phyloP scores from a whole-genome alignment of 2,888 invertebrate genomes.

The Frankliniella intonsa region DNA sequence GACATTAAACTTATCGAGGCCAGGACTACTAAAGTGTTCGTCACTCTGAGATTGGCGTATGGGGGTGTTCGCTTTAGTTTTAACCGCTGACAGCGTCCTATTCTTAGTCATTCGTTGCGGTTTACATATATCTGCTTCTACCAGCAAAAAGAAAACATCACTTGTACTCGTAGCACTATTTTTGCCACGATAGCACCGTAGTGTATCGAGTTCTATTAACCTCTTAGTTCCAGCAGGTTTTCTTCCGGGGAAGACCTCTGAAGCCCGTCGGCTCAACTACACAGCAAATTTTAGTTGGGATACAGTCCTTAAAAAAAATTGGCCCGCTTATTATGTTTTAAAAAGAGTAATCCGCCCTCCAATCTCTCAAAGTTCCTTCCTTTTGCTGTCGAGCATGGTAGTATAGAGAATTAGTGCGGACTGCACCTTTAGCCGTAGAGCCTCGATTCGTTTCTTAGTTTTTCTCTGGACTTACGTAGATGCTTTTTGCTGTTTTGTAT shows the following conservation, averaged over 20 bases:
- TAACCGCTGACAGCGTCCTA: no score
- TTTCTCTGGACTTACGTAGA: not conserved
- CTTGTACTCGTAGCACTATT: not conserved
- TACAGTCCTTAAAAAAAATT: no score
- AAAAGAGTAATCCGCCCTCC: slow-evolving; percentile 13
- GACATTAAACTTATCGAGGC: no score
- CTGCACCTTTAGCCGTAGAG: slow-evolving; percentile 11
- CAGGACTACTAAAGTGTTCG: no score
- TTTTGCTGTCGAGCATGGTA: slow-evolving; percentile 19
- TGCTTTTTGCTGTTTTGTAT: not conserved
- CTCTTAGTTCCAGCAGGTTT: not conserved
- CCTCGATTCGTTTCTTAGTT: not conserved
- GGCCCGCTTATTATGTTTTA: not conserved
- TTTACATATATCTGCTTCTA: no score
- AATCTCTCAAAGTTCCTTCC: slow-evolving; percentile 15
- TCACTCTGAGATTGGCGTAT: no score
- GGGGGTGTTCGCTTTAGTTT: no score
- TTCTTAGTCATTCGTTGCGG: no score
- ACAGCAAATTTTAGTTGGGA: no score
- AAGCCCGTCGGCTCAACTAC: no score
- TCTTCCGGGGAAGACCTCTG: no score
- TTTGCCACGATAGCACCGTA: not conserved
- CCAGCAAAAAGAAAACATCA: not conserved
- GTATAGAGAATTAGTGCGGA: not conserved
- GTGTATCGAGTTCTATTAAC: not conserved